phyloP scores from a whole-genome alignment of 53 echinoderm and acorn worm genomes.

The Stichopus horrens region DNA sequence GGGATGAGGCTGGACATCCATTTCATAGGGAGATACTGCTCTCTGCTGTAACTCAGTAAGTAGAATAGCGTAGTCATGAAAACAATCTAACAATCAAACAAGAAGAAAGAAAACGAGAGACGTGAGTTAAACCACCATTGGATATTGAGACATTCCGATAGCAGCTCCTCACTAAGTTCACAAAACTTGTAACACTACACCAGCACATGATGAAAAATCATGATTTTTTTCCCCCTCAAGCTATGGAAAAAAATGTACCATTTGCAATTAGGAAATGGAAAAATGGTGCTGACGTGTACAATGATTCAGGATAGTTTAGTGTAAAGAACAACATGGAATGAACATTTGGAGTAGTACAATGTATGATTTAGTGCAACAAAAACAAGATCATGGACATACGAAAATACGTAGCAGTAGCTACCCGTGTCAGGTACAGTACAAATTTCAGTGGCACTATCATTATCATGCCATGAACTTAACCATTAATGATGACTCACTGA shows the following conservation, averaged over 20 bases:
- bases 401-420: background rate
- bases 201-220: background rate
- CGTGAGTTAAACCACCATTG: too few species aligned
- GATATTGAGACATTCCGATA: background rate
- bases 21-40: constrained; percentile 84
- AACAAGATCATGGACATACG: too few species aligned
- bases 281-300: too few species aligned
- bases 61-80: constrained; percentile 95
- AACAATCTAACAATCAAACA: constrained; percentile 58
- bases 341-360: too few species aligned
- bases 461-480: background rate
- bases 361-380: too few species aligned
- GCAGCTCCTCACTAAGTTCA: background rate
- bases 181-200: background rate
- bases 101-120: background rate
- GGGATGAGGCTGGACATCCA: constrained; percentile 87
- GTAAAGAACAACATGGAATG: too few species aligned
- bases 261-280: too few species aligned
- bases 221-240: background rate
- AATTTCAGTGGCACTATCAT: background rate
- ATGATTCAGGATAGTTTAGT: too few species aligned
- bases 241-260: background rate
- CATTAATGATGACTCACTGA: constrained; percentile 62
- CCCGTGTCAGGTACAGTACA: background rate
- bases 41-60: constrained; percentile 84